Percentiles rank a stretch among this genome's conserved stretches.
phyloP scores from a whole-genome alignment of 2,888 invertebrate species.

The Hemithea aestivaria region DNA sequence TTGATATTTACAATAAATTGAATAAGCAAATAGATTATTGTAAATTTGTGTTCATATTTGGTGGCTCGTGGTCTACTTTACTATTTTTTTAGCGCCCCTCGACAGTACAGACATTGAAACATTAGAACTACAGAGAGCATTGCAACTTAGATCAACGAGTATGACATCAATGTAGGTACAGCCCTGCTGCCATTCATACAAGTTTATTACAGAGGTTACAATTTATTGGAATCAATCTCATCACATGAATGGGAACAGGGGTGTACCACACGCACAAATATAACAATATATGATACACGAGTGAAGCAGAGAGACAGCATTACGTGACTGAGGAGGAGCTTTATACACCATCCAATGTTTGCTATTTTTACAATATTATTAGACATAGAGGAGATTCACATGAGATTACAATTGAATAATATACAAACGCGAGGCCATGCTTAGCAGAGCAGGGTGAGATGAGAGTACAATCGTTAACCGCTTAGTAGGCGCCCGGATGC shows the following conservation, averaged over 20 bases:
- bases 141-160: slow-evolving; percentile 11
- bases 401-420: slow-evolving; percentile 72
- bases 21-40: too few relatives aligned
- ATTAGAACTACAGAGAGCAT: slow-evolving; percentile 28
- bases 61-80: too few relatives aligned
- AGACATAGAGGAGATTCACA: slow-evolving; percentile 67
- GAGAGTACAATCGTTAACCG: slow-evolving; percentile 69
- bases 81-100: slow-evolving; percentile 69
- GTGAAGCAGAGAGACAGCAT: slow-evolving; percentile 16
- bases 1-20: too few relatives aligned
- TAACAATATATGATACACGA: neutral
- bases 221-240: slow-evolving; percentile 19
- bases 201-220: slow-evolving; percentile 22
- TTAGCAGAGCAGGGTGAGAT: slow-evolving; percentile 68
- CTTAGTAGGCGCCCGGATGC: slow-evolving; percentile 61
- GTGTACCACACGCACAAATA: slow-evolving; percentile 5
- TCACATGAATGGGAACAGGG: slow-evolving; percentile 14
- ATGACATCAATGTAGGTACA: slow-evolving; percentile 10
- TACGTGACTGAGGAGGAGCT: slow-evolving; percentile 37
- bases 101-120: slow-evolving; percentile 13
- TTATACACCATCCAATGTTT: slow-evolving; percentile 74
- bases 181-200: slow-evolving; percentile 16
- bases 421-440: slow-evolving; percentile 70
- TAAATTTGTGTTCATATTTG: too few relatives aligned
- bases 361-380: slow-evolving; percentile 63